phyloP scores from a whole-genome alignment of 2,113 vertebrate species.

The Scartelaos histophorus region DNA sequence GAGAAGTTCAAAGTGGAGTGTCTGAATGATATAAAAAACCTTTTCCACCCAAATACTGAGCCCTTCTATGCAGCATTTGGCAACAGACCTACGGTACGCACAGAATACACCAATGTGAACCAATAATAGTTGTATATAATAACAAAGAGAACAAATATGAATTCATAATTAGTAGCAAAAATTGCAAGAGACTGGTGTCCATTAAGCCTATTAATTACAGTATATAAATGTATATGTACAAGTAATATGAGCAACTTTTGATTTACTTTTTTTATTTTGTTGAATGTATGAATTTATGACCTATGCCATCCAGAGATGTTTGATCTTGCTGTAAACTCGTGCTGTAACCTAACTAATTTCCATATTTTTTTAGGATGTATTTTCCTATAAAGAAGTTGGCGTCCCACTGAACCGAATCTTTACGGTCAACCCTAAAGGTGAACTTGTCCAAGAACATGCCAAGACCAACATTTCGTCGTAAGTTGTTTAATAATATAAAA shows the following conservation, averaged over 20 bases:
- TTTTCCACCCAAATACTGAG: constrained; percentile 91
- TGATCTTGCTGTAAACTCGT: too few relatives aligned
- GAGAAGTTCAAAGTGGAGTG: constrained; percentile 99
- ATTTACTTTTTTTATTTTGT: too few relatives aligned
- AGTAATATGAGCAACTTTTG: too few relatives aligned
- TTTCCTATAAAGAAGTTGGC: constrained; percentile 95
- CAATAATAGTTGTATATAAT: background rate
- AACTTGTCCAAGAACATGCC: constrained; percentile 94
- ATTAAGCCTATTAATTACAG: too few relatives aligned
- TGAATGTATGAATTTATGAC: too few relatives aligned
- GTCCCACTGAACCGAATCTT: constrained; percentile 95
- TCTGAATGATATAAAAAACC: constrained; percentile 92
- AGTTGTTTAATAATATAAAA: constrained; percentile 61
- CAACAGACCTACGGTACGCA: constrained; percentile 89
- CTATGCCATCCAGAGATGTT: too few relatives aligned
- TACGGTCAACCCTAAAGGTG: constrained; percentile 96
- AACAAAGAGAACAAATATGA: too few relatives aligned
- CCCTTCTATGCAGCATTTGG: constrained; percentile 98
- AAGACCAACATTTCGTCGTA: constrained; percentile 98
- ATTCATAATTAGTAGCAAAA: too few relatives aligned
- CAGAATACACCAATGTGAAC: background rate
- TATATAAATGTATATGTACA: too few relatives aligned
- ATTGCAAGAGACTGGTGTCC: too few relatives aligned
- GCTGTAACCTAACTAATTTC: too few relatives aligned
- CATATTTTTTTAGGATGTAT: constrained; percentile 84